Evolutionary conservation across 2,888 invertebrate genomes (phyloP), one percentile per base, ranked within the genome.

Genomic region (Chymomyza caudatula): DNA sequence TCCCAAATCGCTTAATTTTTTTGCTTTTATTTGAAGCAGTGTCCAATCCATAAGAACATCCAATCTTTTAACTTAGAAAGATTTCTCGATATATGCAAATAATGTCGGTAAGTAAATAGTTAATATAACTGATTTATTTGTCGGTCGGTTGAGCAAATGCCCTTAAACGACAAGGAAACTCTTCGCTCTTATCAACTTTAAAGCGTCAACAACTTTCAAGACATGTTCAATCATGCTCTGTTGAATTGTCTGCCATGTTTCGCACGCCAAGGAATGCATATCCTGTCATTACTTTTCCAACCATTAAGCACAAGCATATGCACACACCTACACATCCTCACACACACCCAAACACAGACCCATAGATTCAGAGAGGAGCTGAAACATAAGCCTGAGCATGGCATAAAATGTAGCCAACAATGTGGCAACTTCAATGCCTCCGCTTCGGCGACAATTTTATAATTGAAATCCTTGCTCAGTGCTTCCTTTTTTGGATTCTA

Each of bases 221-320:
- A 25, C 11, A 37, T 37, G 29, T 37, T 37, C 29, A 37, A 37
- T 56, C 56, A 44, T 6, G 60, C 54, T 54, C 51, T 42, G 63
- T 43, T 19, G 47, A 49, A 59, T 55, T 23, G 22, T n/a, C 19
- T 49, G 17, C 42, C 61, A 47, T n/a, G n/a, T 47, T 47, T 47
- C n/a, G 47, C 47, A 47, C 47, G 47, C n/a, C 47, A 47, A 37
- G 51, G 20, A 20, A 20, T 17, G 19, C 53, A 29, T 59, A 72
- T 65, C 60, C 66, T 71, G 73, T 75, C 85, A 85, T 77, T 79
- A 75, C 73, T 71, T 85, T 83, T 73, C 80, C 78, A 85, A 75
- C 75, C 80, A 85, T 85, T 85, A 80, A 79, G 58, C 71, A 55
- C 79, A 37, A 37, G 29, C 29, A 37, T 37, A 37, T 37, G 29